A percentile compares a stretch with the other conserved stretches of the same genome.
These are phyloP conservation scores for Apotomis capreana DNA, from an alignment of 2,888 invertebrate species.

Conservation along the genomic window DNA sequence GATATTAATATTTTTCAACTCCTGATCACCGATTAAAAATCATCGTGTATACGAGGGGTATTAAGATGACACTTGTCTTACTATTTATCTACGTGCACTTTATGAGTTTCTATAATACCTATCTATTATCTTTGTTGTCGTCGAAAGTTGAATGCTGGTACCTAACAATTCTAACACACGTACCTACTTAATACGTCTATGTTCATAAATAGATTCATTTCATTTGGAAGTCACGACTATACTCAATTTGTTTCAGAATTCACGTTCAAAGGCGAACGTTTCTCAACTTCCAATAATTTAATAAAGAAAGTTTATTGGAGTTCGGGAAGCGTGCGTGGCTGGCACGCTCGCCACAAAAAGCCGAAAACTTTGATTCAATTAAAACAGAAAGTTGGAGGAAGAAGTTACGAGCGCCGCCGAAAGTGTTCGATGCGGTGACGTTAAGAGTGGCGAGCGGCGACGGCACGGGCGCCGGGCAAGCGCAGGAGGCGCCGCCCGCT, in stretches of 20 bases:
- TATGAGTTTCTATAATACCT: not conserved
- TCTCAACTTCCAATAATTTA: slow-evolving; percentile 83
- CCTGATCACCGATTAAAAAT: too few relatives aligned
- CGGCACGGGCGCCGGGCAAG: slow-evolving; percentile 41
- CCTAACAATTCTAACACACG: slow-evolving; percentile 17
- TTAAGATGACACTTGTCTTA: slow-evolving; percentile 17
- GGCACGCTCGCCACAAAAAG: slow-evolving; percentile 81
- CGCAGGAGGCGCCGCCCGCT: slow-evolving; percentile 46
- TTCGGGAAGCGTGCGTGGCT: slow-evolving; percentile 78
- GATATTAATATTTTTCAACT: too few relatives aligned
- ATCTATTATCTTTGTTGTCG: not conserved
- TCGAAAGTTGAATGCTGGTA: not conserved
- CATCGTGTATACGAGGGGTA: slow-evolving; percentile 49
- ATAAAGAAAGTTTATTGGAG: slow-evolving; percentile 80
- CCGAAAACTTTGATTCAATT: slow-evolving; percentile 83
- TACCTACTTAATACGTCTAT: slow-evolving; percentile 31
- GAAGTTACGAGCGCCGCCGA: slow-evolving; percentile 71
- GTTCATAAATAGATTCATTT: slow-evolving; percentile 57
- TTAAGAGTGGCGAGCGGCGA: slow-evolving; percentile 45
- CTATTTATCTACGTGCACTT: slow-evolving; percentile 1
- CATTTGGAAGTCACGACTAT: slow-evolving; percentile 67
- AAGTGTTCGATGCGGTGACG: slow-evolving; percentile 57
- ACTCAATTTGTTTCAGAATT: slow-evolving; percentile 67
- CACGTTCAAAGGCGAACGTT: slow-evolving; percentile 80
- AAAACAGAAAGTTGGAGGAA: slow-evolving; percentile 79